Percentiles rank a stretch among this genome's conserved stretches.
These are phyloP conservation scores for Cosmopolites sordidus DNA, from an alignment of 2,888 invertebrate species.

Conservation along the genomic window DNA sequence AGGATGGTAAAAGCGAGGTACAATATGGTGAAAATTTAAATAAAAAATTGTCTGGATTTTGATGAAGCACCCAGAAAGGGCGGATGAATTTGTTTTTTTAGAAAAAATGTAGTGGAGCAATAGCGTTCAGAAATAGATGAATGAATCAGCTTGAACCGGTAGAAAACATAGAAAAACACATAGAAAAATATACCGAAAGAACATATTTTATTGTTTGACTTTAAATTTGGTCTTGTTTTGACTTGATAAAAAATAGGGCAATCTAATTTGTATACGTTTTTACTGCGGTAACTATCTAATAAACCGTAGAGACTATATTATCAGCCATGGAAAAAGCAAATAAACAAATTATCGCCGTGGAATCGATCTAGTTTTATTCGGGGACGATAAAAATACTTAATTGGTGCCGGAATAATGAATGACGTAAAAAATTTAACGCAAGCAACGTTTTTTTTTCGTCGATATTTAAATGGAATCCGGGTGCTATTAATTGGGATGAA, in stretches of 20 bases:
- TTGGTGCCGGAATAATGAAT: slow-evolving; percentile 20
- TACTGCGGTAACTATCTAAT: slow-evolving; percentile 5
- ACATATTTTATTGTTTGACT: no score
- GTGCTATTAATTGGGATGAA: slow-evolving; percentile 8
- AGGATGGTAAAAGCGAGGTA: no score
- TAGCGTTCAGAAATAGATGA: no score
- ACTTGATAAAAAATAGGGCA: slow-evolving; percentile 1
- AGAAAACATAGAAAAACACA: no score
- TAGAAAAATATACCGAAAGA: no score
- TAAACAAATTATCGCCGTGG: slow-evolving; percentile 17
- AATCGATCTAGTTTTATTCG: slow-evolving; percentile 21
- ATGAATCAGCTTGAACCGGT: no score
- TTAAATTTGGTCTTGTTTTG: no score
- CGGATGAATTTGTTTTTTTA: no score
- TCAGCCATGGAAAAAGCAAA: slow-evolving; percentile 16
- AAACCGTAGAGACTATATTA: slow-evolving; percentile 11
- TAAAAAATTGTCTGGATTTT: no score
- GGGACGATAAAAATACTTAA: slow-evolving; percentile 23
- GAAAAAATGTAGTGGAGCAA: no score
- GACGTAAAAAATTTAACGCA: slow-evolving; percentile 20
- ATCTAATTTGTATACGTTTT: slow-evolving; percentile 7
- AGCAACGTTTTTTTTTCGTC: slow-evolving; percentile 10
- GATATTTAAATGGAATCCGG: slow-evolving; percentile 17
- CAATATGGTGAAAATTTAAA: no score
- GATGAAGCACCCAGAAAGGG: no score